Conservation (phyloP, 2,888 invertebrate genomes). For the Harpalus rubripes region DNA sequence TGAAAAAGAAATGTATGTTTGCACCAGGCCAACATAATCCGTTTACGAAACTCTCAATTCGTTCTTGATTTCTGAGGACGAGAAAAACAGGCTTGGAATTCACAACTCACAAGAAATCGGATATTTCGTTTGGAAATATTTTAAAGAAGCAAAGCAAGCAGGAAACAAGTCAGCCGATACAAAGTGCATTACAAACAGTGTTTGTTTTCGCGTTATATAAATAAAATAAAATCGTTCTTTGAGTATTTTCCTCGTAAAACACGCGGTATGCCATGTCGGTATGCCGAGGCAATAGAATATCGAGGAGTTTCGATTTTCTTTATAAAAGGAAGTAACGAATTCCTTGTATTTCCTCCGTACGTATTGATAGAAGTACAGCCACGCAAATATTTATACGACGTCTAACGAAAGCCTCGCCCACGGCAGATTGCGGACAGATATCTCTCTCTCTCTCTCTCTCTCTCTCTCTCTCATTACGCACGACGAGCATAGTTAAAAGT, state of each 20-base stretch:
- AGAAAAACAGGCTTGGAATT: not conserved
- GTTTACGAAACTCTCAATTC: not conserved
- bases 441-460: no score
- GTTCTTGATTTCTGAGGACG: not conserved
- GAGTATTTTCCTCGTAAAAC: slow-evolving; percentile 48
- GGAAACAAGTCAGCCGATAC: slow-evolving; percentile 43
- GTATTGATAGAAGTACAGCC: slow-evolving; percentile 33
- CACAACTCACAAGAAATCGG: not conserved
- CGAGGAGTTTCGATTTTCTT: slow-evolving; percentile 48
- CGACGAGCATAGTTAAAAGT: slow-evolving; percentile 6
- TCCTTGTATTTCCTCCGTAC: slow-evolving; percentile 20
- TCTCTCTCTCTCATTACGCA: no score
- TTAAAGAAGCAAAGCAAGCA: slow-evolving; percentile 21
- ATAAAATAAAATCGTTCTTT: slow-evolving; percentile 50
- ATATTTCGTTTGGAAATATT: slow-evolving; percentile 40
- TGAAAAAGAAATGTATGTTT: no score
- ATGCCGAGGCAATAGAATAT: slow-evolving; percentile 27
- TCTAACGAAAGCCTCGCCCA: slow-evolving; percentile 12
- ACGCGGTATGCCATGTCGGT: slow-evolving; percentile 16
- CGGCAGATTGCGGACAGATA: not conserved
- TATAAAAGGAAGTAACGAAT: slow-evolving; percentile 53
- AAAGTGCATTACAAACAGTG: slow-evolving; percentile 49
- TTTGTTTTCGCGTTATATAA: slow-evolving; percentile 48
- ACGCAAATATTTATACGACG: slow-evolving; percentile 15
- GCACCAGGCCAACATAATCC: not conserved